These are phyloP conservation scores for Latrodectus hesperus DNA, from an alignment of 2,888 invertebrate genomes.

Conservation along the genomic window DNA sequence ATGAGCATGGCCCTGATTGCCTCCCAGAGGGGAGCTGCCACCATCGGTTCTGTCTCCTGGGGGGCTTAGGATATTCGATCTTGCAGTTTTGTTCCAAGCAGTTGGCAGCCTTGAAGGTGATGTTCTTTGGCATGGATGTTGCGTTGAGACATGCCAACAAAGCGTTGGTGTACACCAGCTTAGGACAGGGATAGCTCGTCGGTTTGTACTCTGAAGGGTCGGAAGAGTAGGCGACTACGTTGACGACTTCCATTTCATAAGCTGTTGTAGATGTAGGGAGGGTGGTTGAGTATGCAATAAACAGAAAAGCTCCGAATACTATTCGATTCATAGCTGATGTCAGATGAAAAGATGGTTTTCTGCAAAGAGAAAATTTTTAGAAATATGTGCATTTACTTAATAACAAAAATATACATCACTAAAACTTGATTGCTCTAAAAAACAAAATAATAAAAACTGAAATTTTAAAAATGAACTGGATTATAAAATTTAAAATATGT, in stretches of 20 bases:
- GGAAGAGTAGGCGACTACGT: conserved; percentile 36
- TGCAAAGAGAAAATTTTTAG: no score
- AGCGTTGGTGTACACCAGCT: conserved; percentile 28
- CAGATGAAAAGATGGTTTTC: no score
- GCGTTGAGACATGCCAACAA: conserved; percentile 38
- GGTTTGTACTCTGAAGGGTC: conserved; percentile 13
- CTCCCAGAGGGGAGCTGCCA: neutral
- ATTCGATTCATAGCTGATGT: no score
- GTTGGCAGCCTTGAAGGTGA: conserved; percentile 24
- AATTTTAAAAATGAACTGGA: no score
- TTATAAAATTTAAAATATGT: no score
- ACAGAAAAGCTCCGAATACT: no score
- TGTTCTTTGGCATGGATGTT: conserved; percentile 44
- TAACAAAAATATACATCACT: no score
- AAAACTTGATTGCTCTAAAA: no score
- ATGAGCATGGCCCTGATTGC: neutral
- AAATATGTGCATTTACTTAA: no score
- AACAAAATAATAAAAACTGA: no score
- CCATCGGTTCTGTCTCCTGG: neutral
- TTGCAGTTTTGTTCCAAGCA: conserved; percentile 54
- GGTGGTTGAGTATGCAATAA: neutral
- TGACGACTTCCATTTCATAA: neutral
- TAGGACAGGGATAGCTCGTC: conserved; percentile 33
- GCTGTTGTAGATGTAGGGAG: neutral
- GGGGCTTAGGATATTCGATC: conserved; percentile 18